Percentiles rank a stretch among this genome's conserved stretches.
Conservation (phyloP, 1,140 invertebrate species). For the Macrobrachium rosenbergii region DNA sequence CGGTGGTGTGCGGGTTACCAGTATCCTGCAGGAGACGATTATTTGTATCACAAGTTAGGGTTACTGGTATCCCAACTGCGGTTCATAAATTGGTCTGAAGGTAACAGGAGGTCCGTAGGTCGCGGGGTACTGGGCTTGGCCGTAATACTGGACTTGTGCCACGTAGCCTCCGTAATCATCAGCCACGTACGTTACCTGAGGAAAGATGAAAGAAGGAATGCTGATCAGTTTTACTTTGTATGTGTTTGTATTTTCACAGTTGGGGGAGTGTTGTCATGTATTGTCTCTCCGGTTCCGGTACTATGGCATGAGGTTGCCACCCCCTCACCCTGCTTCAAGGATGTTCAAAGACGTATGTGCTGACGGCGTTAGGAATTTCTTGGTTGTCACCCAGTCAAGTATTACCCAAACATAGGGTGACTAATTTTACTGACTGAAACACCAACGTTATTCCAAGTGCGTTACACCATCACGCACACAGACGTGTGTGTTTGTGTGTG, state of each 20-base stretch:
- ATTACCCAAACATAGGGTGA: no score
- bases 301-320: no score
- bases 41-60: background rate
- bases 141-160: slow-evolving; percentile 37
- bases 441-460: no score
- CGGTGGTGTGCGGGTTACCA: background rate
- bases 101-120: slow-evolving; percentile 38
- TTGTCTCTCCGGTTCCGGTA: no score
- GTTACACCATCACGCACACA: no score
- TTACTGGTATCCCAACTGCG: background rate
- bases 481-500: no score
- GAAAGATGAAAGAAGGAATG: background rate
- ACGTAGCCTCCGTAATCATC: slow-evolving; percentile 41
- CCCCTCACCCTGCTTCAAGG: no score
- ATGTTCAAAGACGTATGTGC: no score
- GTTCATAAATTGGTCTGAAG: slow-evolving; percentile 22
- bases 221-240: background rate
- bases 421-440: no score
- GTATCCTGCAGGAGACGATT: background rate
- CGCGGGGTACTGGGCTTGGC: slow-evolving; percentile 44
- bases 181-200: slow-evolving; percentile 43
- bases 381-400: no score
- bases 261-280: background rate
- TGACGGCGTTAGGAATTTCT: no score
- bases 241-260: background rate